Evolutionary conservation across 1,140 invertebrate species (phyloP).

Genomic region (Micrasema longulum): DNA sequence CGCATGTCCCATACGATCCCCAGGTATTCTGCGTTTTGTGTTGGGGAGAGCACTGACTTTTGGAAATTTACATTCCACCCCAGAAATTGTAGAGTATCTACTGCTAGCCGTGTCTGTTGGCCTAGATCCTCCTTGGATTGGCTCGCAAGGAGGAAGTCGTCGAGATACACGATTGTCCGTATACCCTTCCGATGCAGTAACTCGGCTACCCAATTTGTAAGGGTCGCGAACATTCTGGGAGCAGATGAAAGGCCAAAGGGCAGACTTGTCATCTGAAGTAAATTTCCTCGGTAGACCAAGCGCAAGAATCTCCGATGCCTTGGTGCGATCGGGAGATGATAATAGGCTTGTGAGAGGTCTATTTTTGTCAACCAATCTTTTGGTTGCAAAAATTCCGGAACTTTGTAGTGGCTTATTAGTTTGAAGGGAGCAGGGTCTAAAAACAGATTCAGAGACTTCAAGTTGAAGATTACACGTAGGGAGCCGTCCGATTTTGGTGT

Average conservation of each 20-base stretch:
- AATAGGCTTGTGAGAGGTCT: slow-evolving; percentile 57
- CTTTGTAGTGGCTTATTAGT: slow-evolving; percentile 53
- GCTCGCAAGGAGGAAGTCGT: slow-evolving; percentile 51
- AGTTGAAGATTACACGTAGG: slow-evolving; percentile 56
- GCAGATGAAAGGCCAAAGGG: slow-evolving; percentile 50
- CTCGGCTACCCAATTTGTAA: slow-evolving; percentile 57
- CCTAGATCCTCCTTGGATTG: slow-evolving; percentile 33
- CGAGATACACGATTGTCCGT: slow-evolving; percentile 6
- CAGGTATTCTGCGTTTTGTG: slow-evolving; percentile 45
- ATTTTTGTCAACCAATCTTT: slow-evolving; percentile 49
- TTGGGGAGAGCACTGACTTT: slow-evolving; percentile 33
- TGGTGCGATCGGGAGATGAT: slow-evolving; percentile 56
- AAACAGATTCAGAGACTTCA: slow-evolving; percentile 53
- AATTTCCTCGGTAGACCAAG: slow-evolving; percentile 2
- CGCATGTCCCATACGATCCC: slow-evolving; percentile 38
- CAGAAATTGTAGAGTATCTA: slow-evolving; percentile 33
- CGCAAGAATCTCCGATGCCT: slow-evolving; percentile 1
- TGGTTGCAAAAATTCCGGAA: slow-evolving; percentile 56
- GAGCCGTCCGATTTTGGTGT: slow-evolving; percentile 50
- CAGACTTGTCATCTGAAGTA: slow-evolving; percentile 6
- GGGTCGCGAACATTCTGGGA: slow-evolving; percentile 50
- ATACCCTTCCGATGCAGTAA: slow-evolving; percentile 54
- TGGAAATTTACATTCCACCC: slow-evolving; percentile 48
- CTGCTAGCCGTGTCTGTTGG: slow-evolving; percentile 28
- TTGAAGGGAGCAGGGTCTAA: slow-evolving; percentile 53